Base-by-base conservation (phyloP, 2,113 vertebrate genomes). In the Apteryx mantelli region DNA sequence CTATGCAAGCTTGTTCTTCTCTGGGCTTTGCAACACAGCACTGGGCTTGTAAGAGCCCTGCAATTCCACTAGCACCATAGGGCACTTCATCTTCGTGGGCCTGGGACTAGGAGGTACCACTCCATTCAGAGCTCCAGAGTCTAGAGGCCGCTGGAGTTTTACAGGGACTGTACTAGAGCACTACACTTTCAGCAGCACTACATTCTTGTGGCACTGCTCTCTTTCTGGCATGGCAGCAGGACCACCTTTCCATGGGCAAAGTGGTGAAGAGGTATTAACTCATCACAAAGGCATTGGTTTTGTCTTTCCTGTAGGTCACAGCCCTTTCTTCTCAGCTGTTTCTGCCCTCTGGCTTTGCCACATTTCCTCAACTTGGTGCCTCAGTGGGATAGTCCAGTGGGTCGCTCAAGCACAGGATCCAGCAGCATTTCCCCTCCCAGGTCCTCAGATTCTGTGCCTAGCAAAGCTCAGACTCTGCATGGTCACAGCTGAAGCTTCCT, bases 101-200 rank as follows among this genome's bases (percentile, higher is more conserved):
- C 17, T 38, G 24, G 66, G 46, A 0, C 17, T 80, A 70, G 52
- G 21, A 12, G 13, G 20, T 24, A 50, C 14, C 28, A 20, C 44
- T 70, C 19, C 2, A 19, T 28, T 5, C 13, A 20, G 52, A 4
- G 5, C 6, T 3, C 7, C 32, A 82, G 60, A 61, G 42, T 5
- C 26, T n/a, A 15, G 55, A 10, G 26, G 58, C 11, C 42, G 16
- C 68, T 11, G 69, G 25, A 9, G n/a, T 88, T 17, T 58, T 36
- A 1, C 1, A 2, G 32, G 50, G 38, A 30, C 71, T 0, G 0
- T 13, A 9, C 9, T 13, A 44, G 36, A 48, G 30, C n/a, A 7
- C 53, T 26, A n/a, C 26, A 22, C 61, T 64, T 38, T 25, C 36
- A 64, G 34, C 32, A 64, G 61, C 61, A 14, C 61, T 64, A 13